Evolutionary conservation across 2,888 invertebrate genomes (phyloP), one percentile per base, ranked within the genome.

Genomic region (Tipula helvola): DNA sequence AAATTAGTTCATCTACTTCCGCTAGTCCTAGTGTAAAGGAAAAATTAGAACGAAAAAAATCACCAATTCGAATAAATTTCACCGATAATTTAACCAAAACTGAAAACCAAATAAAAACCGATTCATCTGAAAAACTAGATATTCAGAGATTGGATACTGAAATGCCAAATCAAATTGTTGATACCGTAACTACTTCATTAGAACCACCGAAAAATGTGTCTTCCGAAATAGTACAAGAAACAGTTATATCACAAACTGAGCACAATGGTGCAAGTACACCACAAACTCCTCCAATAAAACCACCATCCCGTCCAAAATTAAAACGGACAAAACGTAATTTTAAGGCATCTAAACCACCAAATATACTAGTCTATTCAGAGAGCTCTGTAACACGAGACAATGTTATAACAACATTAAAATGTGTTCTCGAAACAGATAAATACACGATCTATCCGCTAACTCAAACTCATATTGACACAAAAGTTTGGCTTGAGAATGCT

Each of bases 341-440:
- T 18, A 89, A 88, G 36, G 89, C 90, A 89, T 92, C 93, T 2
- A 96, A 96, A 90, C 96, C 96, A 85, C 95, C 96, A 3, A 96
- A 96, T 92, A 94, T 97, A 89, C 92, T 97, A 87, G 95, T 97
- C 88, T 96, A 95, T 91, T 95, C 96, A 2, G 96, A 97, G 90
- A 96, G 96, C 90, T 90, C 93, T 87, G 94, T 94, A 39, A 95
- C 96, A 85, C 94, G 95, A 88, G 95, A 96, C 88, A 96, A 95
- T 90, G 94, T 96, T 87, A 95, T 95, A 89, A 92, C 93, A 39
- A 95, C 95, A 36, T 92, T 97, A 86, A 93, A 93, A 87, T 93
- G 94, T 88, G 94, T 95, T 87, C 91, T 96, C 87, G 95, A 95
- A 90, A 93, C 93, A 89, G 94, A 96, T 90, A 95, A 94, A 96